Evolutionary conservation across 2,113 vertebrate species (phyloP), one percentile per base, ranked within the genome.

Genomic region (Scartelaos histophorus): DNA sequence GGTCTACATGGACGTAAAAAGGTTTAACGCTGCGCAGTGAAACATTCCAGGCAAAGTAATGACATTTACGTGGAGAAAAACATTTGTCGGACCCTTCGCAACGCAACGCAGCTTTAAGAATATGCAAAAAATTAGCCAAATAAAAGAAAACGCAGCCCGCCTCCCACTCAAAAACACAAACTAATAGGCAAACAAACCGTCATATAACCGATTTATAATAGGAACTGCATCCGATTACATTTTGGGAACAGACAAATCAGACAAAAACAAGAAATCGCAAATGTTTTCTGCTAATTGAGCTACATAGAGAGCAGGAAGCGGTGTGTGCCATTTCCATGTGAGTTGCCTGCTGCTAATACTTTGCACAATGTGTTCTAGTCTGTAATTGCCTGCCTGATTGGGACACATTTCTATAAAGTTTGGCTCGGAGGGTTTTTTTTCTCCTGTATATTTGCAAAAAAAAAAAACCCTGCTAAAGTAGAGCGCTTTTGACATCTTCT

Each of bases 371-470:
- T 82, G 84, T 58, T 75, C 74, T 61, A 46, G 82, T 85, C 82
- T 83, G 82, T 86, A 87, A 89, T 91, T 89, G 89, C 84, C 71
- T 35, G 76, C 57, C 82, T 91, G 88, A 89, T 87, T 90, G 81
- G 80, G 82, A 66, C 62, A 75, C 67, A 17, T 74, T 79, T 68
- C 69, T 83, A 74, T 66, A 81, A 71, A 76, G 49, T 54, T 65
- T n/a, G 51, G 73, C 76, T 57, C 82, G 71, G 49, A 80, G n/a
- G n/a, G n/a, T n/a, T 70, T 47, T 62, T 62, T 62, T 62, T 34
- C 9, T n/a, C n/a, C n/a, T n/a, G 1, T 61, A 29, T 61, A 17
- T 58, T 58, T 24, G 1, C 3, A 21, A 58, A 35, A n/a, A 71
- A 47, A 46, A 46, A 46, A 46, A 47, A 13, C 13, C 3, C 46